These are phyloP conservation scores for Ceryle rudis DNA, from an alignment of 2,797 vertebrate genomes.

Conservation along the genomic window DNA sequence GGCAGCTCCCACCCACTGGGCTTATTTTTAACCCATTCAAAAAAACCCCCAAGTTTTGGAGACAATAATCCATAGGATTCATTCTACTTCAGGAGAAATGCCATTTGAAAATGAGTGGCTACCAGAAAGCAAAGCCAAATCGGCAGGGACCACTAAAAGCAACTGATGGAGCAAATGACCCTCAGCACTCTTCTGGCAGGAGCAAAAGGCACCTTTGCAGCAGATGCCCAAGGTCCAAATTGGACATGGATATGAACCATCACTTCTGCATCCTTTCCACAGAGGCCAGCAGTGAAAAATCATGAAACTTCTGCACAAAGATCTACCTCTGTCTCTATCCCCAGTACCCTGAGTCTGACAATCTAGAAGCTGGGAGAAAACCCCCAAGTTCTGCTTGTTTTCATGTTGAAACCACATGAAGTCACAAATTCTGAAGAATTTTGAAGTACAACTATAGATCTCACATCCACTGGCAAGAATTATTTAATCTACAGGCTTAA, in stretches of 20 bases:
- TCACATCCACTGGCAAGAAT: not conserved
- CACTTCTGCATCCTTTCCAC: not conserved
- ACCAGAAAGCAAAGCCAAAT: not conserved
- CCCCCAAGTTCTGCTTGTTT: not conserved
- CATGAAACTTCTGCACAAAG: not conserved
- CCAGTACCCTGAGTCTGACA: not conserved
- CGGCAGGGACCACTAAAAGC: not conserved
- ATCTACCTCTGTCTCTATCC: not conserved
- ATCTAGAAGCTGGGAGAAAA: not conserved
- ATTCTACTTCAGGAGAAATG: not conserved
- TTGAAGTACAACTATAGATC: not conserved
- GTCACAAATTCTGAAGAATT: conserved; percentile 19
- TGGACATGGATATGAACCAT: not conserved
- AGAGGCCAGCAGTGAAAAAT: not conserved
- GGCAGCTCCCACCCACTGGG: not conserved
- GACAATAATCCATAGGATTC: not conserved
- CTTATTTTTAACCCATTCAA: not conserved
- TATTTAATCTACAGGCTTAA: not conserved
- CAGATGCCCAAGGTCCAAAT: not conserved
- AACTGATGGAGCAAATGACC: not conserved
- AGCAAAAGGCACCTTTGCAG: not conserved
- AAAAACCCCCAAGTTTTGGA: not conserved
- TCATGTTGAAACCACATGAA: not conserved
- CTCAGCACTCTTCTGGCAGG: not conserved
- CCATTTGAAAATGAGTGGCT: not conserved